These are phyloP conservation scores for Eurosta solidaginis DNA, from an alignment of 1,140 invertebrate species.

Conservation along the genomic window DNA sequence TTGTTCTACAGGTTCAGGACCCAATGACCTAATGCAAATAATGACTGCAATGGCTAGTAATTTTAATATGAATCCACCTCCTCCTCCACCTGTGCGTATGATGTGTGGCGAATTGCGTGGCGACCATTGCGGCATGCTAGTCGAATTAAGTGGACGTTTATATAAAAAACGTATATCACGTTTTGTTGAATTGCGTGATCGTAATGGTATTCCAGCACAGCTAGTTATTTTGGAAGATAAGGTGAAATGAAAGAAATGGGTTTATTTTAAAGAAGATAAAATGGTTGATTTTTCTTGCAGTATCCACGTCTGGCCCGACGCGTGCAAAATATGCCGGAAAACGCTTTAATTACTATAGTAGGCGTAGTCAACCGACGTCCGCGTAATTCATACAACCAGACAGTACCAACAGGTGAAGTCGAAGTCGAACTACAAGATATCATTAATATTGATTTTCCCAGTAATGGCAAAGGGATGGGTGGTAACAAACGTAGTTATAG, in stretches of 20 bases:
- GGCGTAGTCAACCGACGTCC: constrained; percentile 56
- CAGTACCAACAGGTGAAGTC: constrained; percentile 59
- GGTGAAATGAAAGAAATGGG: not conserved
- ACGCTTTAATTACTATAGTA: constrained; percentile 57
- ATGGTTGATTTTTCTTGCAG: constrained; percentile 36
- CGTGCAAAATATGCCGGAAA: constrained; percentile 59
- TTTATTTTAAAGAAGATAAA: not conserved
- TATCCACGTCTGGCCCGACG: constrained; percentile 56
- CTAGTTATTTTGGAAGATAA: constrained; percentile 59
- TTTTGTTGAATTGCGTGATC: constrained; percentile 58
- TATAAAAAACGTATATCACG: constrained; percentile 58
- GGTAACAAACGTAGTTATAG: constrained; percentile 53
- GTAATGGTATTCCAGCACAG: constrained; percentile 57
- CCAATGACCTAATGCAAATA: constrained; percentile 52
- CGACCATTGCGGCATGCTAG: constrained; percentile 53
- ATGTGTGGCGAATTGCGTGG: constrained; percentile 58
- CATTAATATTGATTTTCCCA: constrained; percentile 52
- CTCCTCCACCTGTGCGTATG: constrained; percentile 50
- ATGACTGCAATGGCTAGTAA: constrained; percentile 56
- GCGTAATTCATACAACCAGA: constrained; percentile 54
- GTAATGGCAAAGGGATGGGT: constrained; percentile 41
- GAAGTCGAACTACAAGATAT: constrained; percentile 60
- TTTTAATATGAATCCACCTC: constrained; percentile 56
- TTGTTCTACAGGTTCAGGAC: not conserved
- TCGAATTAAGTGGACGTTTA: constrained; percentile 57